These are phyloP conservation scores for Euplagia quadripunctaria DNA, from an alignment of 2,888 invertebrate genomes.

Conservation along the genomic window DNA sequence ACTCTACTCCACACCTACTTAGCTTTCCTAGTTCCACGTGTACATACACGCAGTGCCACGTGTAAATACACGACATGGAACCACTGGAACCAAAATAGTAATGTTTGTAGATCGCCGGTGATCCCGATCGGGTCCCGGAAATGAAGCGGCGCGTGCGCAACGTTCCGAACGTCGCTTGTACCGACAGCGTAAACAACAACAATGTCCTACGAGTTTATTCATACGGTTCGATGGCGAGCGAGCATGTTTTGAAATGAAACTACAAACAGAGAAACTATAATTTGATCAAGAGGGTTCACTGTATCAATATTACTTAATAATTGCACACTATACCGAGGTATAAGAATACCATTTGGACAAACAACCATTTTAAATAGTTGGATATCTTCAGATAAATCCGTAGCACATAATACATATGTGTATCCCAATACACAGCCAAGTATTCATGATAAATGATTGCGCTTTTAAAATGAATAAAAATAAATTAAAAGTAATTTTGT, in stretches of 20 bases:
- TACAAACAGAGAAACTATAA: neutral
- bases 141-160: slow-evolving; percentile 29
- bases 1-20: neutral
- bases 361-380: neutral
- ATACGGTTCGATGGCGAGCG: neutral
- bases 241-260: slow-evolving; percentile 7
- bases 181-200: slow-evolving; percentile 36
- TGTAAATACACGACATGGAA: slow-evolving; percentile 5
- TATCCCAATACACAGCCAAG: too few relatives aligned
- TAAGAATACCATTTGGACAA: neutral
- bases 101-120: slow-evolving; percentile 20
- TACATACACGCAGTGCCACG: neutral
- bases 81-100: slow-evolving; percentile 18
- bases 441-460: too few relatives aligned
- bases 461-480: too few relatives aligned
- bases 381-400: too few relatives aligned
- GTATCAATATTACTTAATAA: neutral
- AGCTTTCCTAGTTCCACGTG: neutral
- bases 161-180: slow-evolving; percentile 31
- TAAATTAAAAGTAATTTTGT: too few relatives aligned
- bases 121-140: slow-evolving; percentile 39
- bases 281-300: slow-evolving; percentile 2
- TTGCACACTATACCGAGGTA: neutral
- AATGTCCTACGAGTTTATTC: slow-evolving; percentile 10
- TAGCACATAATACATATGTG: too few relatives aligned